A percentile compares a stretch with the other conserved stretches of the same genome.
Conservation (phyloP, 2,888 invertebrate genomes). For the Hydraecia micacea region DNA sequence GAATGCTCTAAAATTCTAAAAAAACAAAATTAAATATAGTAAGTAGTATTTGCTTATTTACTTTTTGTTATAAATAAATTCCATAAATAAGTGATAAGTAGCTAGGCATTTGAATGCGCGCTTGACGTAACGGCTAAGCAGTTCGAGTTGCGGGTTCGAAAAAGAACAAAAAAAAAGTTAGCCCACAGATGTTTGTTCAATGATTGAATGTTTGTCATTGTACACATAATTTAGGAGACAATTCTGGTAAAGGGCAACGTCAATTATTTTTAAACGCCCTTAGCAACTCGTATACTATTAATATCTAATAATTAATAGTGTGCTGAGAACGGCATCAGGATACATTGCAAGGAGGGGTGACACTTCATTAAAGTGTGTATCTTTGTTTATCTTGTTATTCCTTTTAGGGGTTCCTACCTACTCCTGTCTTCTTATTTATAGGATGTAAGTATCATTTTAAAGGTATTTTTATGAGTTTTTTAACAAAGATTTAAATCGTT, state of each 20-base stretch:
- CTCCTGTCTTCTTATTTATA: not conserved
- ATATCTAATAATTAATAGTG: constrained; percentile 51
- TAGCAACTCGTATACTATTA: constrained; percentile 14
- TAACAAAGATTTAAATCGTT: too few species aligned
- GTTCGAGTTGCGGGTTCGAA: not conserved
- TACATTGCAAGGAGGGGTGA: constrained; percentile 47
- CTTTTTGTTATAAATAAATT: not conserved
- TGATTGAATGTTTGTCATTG: not conserved
- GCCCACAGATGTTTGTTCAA: constrained; percentile 3
- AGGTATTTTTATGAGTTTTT: not conserved
- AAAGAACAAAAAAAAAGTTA: not conserved
- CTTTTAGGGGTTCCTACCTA: not conserved
- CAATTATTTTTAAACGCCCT: constrained; percentile 22
- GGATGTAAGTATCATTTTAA: not conserved
- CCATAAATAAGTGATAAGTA: not conserved
- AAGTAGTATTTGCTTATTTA: too few species aligned
- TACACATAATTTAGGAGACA: not conserved
- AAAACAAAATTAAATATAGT: not conserved
- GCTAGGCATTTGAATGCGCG: not conserved
- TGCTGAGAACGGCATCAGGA: constrained; percentile 24
- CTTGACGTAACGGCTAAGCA: not conserved
- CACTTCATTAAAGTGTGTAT: constrained; percentile 47
- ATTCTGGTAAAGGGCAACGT: not conserved
- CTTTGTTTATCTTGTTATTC: constrained; percentile 43
- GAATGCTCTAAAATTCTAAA: too few species aligned